Conservation (phyloP, 2,113 vertebrate genomes). For the Columba livia region DNA sequence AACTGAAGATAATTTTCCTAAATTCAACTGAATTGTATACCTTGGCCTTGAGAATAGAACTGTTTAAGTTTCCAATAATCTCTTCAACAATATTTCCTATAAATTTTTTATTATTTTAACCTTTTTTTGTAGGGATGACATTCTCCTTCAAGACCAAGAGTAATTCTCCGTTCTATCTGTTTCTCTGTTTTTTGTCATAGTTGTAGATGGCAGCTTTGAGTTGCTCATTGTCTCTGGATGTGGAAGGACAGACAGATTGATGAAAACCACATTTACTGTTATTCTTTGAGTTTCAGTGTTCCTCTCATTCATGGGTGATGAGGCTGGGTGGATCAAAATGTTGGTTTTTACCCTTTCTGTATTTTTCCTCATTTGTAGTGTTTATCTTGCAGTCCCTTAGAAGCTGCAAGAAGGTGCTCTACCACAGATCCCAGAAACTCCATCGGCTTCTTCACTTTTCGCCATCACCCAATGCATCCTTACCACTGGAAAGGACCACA, state of each 20-base stretch:
- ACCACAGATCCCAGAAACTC: background rate
- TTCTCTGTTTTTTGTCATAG: background rate
- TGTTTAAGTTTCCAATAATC: background rate
- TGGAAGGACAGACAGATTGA: background rate
- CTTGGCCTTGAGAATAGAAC: background rate
- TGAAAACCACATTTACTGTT: background rate
- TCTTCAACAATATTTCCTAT: background rate
- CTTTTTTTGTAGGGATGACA: background rate
- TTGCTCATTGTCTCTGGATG: background rate
- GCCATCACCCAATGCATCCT: background rate
- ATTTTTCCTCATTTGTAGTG: background rate
- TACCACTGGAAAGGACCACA: background rate
- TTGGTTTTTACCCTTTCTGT: background rate
- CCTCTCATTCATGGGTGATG: background rate
- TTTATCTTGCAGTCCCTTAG: background rate
- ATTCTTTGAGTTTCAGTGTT: background rate
- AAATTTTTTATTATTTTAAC: background rate
- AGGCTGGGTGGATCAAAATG: background rate
- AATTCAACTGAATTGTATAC: background rate
- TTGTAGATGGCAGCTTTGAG: background rate
- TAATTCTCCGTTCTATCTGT: background rate
- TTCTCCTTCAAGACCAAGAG: background rate
- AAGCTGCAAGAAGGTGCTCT: background rate
- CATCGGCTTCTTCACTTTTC: background rate
- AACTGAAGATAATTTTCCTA: background rate